Evolutionary conservation across 2,797 vertebrate species (phyloP).

Genomic region (Acipenser ruthenus): DNA sequence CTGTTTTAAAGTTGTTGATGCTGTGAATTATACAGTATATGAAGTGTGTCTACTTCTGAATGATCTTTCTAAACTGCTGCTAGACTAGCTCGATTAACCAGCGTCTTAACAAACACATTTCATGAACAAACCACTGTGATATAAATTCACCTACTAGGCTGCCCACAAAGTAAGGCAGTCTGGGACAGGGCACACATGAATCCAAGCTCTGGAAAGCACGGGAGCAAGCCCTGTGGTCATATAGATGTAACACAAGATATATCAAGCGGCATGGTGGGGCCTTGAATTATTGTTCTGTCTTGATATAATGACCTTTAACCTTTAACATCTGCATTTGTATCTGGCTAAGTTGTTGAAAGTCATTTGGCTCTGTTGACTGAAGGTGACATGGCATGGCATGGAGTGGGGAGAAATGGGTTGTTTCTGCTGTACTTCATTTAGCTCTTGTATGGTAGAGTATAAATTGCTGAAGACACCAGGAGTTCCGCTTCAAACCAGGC

Average conservation of each 20-base stretch:
- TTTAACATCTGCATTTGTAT: not conserved
- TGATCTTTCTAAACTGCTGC: not conserved
- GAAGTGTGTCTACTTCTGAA: not conserved
- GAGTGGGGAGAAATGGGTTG: not conserved
- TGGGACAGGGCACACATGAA: not conserved
- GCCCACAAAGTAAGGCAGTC: not conserved
- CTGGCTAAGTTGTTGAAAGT: not conserved
- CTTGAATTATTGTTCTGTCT: slow-evolving; percentile 1
- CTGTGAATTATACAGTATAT: not conserved
- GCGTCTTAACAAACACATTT: not conserved
- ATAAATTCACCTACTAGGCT: not conserved
- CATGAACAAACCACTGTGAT: not conserved
- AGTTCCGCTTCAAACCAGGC: too few species aligned
- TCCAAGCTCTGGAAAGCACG: not conserved
- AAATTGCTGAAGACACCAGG: too few species aligned
- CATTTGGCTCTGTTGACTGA: not conserved
- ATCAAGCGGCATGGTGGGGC: not conserved
- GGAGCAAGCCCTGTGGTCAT: not conserved
- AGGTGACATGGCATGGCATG: not conserved
- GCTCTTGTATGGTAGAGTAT: too few species aligned
- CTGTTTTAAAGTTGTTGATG: not conserved
- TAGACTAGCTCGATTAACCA: not conserved
- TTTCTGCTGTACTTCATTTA: too few species aligned
- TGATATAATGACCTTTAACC: not conserved
- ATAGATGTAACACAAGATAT: not conserved